A percentile compares a stretch with the other conserved stretches of the same genome.
Conservation (phyloP, 2,888 invertebrate genomes). For the Archaeoteleia sp. region DNA sequence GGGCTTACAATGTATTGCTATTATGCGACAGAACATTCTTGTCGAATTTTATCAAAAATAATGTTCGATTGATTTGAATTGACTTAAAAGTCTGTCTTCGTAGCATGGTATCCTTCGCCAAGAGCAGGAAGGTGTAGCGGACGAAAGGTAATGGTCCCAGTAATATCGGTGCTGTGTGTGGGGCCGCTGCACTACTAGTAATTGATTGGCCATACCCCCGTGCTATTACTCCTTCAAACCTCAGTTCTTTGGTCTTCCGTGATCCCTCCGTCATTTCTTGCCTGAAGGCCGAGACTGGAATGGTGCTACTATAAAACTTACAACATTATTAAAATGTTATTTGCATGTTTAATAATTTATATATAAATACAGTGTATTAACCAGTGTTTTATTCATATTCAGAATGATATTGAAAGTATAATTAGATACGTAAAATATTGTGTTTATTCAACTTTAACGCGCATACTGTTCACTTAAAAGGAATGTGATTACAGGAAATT, state of each 20-base stretch:
- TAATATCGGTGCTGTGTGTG: slow-evolving; percentile 72
- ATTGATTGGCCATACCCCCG: slow-evolving; percentile 74
- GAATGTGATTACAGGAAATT: too few relatives aligned
- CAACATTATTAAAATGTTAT: slow-evolving; percentile 31
- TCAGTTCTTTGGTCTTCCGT: slow-evolving; percentile 63
- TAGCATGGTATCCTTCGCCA: slow-evolving; percentile 30
- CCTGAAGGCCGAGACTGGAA: slow-evolving; percentile 31
- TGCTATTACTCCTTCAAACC: slow-evolving; percentile 72
- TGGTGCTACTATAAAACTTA: slow-evolving; percentile 34
- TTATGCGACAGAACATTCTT: too few relatives aligned
- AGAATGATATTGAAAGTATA: too few relatives aligned
- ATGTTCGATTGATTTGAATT: slow-evolving; percentile 25
- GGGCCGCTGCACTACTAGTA: slow-evolving; percentile 74
- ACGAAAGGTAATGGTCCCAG: slow-evolving; percentile 72
- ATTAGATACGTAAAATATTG: too few relatives aligned
- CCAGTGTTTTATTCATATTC: slow-evolving; percentile 18
- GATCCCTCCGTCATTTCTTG: slow-evolving; percentile 56
- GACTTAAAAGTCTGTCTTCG: slow-evolving; percentile 39
- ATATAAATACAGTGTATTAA: slow-evolving; percentile 17
- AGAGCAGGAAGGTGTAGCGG: slow-evolving; percentile 63
- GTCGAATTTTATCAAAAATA: too few relatives aligned
- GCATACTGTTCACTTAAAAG: too few relatives aligned
- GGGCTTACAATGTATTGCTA: too few relatives aligned
- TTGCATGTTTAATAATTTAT: slow-evolving; percentile 10
- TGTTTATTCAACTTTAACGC: too few relatives aligned